Base-by-base conservation (phyloP, 2,888 invertebrate species). In the Ormyrus pomaceus region DNA sequence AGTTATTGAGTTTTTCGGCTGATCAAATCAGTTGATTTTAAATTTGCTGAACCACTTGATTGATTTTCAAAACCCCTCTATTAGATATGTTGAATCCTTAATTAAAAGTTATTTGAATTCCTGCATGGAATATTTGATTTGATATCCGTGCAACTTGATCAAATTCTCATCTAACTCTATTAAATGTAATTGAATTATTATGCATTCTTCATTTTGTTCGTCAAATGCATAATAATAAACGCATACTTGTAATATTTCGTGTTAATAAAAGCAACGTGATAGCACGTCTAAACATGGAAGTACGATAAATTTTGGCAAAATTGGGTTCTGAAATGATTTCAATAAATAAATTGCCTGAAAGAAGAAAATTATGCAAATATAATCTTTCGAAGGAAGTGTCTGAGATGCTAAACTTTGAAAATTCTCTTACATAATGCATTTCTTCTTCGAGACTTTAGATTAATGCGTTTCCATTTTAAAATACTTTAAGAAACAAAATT, bases 401-500 rank as follows among this genome's bases (percentile, higher is more conserved):
- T 45, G 7, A 64, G 71, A 69, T 61, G 66, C 58, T 66, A 5
- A 45, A 72, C 53, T 77, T 69, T 19, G 64, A 73, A 69, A 69
- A 73, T 73, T 59, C 77, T 77, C 76, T 73, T 80, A 64, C 58
- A 65, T 62, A 74, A 79, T 74, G 62, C 45, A 73, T 75, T 77
- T 68, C 59, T 66, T 13, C 68, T 53, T 19, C 13, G 34, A 34
- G 19, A 48, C 7, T 69, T 46, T 51, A 46, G 34, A 51, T 59
- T 61, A 48, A 79, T 65, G 55, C 19, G 13, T n/a, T 62, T 50
- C 34, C 50, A n/a, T 77, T 72, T 51, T 9, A 48, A 55, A 68
- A 70, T 59, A 50, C 46, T 51, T 69, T 58, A 48, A 55, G 13
- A 55, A 77, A 77, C 7, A 64, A 45, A 69, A 74, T 50, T 73